Evolutionary conservation across 2,797 vertebrate species (phyloP).

Genomic region (Pseudocheirus occidentalis): DNA sequence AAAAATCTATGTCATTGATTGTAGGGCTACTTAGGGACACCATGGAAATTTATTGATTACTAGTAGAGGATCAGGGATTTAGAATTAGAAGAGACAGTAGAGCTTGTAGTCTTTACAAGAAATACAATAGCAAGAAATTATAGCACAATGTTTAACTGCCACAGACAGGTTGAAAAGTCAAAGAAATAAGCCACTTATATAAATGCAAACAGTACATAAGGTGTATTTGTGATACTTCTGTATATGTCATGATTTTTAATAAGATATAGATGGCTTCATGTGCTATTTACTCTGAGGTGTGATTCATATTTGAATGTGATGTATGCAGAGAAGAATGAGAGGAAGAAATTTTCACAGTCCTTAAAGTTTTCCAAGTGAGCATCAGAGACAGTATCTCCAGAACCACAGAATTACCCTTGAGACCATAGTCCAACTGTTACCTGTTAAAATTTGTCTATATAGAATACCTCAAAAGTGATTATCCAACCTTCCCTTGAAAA

Average conservation of each 20-base stretch:
- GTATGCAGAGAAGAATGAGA: neutral
- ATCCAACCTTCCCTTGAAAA: neutral
- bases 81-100: neutral
- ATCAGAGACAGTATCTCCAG: neutral
- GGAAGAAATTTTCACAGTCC: neutral
- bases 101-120: neutral
- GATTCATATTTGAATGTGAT: neutral
- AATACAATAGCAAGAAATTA: too few relatives aligned
- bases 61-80: neutral
- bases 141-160: too few relatives aligned
- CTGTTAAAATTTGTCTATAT: neutral
- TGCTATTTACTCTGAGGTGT: neutral
- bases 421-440: neutral
- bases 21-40: neutral
- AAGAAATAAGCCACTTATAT: neutral
- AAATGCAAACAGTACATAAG: neutral
- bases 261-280: neutral
- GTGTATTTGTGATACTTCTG: neutral
- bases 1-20: neutral
- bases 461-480: neutral
- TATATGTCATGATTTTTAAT: neutral
- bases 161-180: neutral
- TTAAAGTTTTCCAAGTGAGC: neutral
- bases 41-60: neutral
- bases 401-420: neutral